These are phyloP conservation scores for human DNA, from an alignment of 2,113 vertebrate species.

Conservation along the genomic window DNA sequence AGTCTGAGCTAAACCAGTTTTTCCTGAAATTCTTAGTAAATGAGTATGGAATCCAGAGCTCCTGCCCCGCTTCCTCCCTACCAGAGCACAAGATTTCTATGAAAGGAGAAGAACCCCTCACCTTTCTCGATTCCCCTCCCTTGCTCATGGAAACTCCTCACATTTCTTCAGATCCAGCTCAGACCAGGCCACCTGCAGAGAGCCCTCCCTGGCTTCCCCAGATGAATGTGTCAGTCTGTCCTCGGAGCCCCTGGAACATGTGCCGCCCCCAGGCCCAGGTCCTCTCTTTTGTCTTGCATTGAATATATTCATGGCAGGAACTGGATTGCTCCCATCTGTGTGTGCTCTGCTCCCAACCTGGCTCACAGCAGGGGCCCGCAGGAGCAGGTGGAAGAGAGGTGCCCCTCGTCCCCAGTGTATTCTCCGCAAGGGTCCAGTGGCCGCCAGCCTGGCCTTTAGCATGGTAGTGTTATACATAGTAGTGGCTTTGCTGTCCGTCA, in stretches of 20 bases:
- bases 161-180: not conserved
- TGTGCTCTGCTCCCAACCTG: not conserved
- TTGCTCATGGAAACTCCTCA: not conserved
- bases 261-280: not conserved
- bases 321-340: not conserved
- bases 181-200: not conserved
- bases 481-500: not conserved
- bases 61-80: not conserved
- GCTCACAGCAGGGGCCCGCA: not conserved
- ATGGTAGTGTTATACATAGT: rapidly evolving
- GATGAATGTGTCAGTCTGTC: not conserved
- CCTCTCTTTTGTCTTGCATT: not conserved
- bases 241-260: not conserved
- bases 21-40: slow-evolving; percentile 71
- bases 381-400: not conserved
- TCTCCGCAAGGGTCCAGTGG: not conserved
- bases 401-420: not conserved
- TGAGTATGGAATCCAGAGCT: slow-evolving; percentile 61
- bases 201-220: not conserved
- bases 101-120: not conserved
- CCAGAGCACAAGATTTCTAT: not conserved
- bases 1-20: slow-evolving; percentile 73
- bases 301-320: not conserved
- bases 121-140: not conserved
- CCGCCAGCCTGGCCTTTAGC: not conserved